A percentile compares a stretch with the other conserved stretches of the same genome.
phyloP scores from a whole-genome alignment of 2,797 vertebrate genomes.

The Hozukius guyotensis region DNA sequence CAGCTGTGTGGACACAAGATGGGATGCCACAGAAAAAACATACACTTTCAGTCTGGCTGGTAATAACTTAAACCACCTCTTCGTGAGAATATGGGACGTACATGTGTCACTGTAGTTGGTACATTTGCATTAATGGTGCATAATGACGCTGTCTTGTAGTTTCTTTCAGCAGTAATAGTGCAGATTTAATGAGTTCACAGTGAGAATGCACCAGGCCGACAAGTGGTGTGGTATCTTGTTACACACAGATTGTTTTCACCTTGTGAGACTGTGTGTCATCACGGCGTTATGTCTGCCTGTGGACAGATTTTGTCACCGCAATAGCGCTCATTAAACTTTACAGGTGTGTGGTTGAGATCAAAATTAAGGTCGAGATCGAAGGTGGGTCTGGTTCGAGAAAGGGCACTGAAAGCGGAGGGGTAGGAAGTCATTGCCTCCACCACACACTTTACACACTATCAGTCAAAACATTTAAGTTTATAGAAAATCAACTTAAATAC shows the following conservation, averaged over 20 bases:
- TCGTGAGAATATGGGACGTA: background rate
- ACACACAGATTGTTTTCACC: background rate
- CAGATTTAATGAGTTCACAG: background rate
- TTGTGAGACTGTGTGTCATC: background rate
- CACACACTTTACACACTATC: rapidly evolving
- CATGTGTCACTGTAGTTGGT: background rate
- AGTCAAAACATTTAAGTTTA: too few species aligned
- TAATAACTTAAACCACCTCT: background rate
- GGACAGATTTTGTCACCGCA: too few species aligned
- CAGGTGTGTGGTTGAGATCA: background rate
- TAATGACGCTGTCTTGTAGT: background rate
- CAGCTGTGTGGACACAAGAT: background rate
- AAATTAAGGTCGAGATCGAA: background rate
- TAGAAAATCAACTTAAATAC: too few species aligned
- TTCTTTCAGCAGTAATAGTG: background rate
- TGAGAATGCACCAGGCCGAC: background rate
- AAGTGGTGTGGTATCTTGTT: background rate
- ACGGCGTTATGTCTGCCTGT: too few species aligned
- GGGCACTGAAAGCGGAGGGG: rapidly evolving
- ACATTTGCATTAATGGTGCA: background rate
- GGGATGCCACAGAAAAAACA: background rate
- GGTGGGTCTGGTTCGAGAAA: background rate
- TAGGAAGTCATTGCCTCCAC: rapidly evolving
- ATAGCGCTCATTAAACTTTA: background rate
- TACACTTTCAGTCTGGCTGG: background rate